Percentiles rank a stretch among this genome's conserved stretches.
Conservation (phyloP, 1,140 invertebrate species). For the Leptinotarsa defecta region DNA sequence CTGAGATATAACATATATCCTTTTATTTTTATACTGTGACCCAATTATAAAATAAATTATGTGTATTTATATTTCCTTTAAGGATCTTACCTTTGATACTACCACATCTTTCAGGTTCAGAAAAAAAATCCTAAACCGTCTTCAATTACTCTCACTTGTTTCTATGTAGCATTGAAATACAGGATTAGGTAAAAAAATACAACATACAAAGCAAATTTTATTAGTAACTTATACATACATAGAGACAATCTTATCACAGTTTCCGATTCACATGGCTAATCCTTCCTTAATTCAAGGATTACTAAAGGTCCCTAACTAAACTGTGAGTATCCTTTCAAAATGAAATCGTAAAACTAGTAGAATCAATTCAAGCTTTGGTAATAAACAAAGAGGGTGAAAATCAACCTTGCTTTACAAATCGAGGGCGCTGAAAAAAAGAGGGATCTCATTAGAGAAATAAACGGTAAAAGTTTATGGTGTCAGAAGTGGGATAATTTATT, state of each 20-base stretch:
- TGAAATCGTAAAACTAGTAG: not conserved
- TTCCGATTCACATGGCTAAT: conserved; percentile 8
- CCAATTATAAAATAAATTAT: no score
- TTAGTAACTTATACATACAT: not conserved
- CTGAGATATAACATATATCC: no score
- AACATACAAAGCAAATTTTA: conserved; percentile 11
- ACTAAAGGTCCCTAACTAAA: not conserved
- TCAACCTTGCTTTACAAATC: not conserved
- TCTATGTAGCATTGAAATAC: not conserved
- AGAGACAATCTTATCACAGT: conserved; percentile 16
- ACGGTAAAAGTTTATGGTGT: no score
- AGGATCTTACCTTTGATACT: no score
- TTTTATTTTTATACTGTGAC: no score
- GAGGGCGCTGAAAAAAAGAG: not conserved
- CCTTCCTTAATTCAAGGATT: not conserved
- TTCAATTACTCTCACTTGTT: no score
- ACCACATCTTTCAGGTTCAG: no score
- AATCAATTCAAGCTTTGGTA: conserved; percentile 3
- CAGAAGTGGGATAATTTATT: no score
- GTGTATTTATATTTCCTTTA: no score
- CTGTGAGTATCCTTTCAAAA: conserved; percentile 2
- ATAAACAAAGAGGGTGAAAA: not conserved
- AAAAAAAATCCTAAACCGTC: no score
- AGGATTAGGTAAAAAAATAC: not conserved
- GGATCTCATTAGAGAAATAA: no score